Base-by-base conservation (phyloP, 2,888 invertebrate genomes). In the Petrophora chlorosata region DNA sequence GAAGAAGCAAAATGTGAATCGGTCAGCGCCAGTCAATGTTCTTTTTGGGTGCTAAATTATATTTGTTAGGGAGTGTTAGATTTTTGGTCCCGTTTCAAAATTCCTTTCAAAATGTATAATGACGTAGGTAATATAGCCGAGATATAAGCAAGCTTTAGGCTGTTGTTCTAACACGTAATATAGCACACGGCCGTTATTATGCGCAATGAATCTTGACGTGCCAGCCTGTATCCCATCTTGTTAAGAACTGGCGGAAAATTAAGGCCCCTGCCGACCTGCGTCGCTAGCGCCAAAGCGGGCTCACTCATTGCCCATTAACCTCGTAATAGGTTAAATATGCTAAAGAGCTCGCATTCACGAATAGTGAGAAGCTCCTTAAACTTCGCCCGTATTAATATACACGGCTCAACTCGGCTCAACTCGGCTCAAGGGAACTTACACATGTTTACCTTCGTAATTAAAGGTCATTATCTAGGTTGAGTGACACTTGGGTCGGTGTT, bases 251-350 rank as follows among this genome's bases (percentile, higher is more conserved):
- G 70, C 73, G 73, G 77, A 77, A 82, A 80, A 79, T 81, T 79
- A 76, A 78, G 69, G 67, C 55, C 58, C 67, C 63, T 61, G 54
- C 65, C 65, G 67, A 67, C 67, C 61, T 65, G 65, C 63, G 65
- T 53, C 63, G 59, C 63, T 60, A 60, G 61, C 63, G 63, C 59
- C 61, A 72, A 67, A 70, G 65, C 73, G 62, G 53, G 61, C 67
- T 65, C 67, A 78, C 71, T 79, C 81, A 82, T 81, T 78, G 79
- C 77, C 83, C 82, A 85, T 87, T 87, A 83, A 82, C 81, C 77
- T 77, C 70, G 74, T 84, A 85, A 85, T 80, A 81, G 76, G 78
- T 81, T 80, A 79, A 87, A 85, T 85, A 87, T 85, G 85, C 80
- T 82, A 85, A 85, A 76, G 70, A 82, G 79, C 67, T 60, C 61